Percentiles rank a stretch among this genome's conserved stretches.
Conservation (phyloP, 2,888 invertebrate genomes). For the Rhaphigaster nebulosa region DNA sequence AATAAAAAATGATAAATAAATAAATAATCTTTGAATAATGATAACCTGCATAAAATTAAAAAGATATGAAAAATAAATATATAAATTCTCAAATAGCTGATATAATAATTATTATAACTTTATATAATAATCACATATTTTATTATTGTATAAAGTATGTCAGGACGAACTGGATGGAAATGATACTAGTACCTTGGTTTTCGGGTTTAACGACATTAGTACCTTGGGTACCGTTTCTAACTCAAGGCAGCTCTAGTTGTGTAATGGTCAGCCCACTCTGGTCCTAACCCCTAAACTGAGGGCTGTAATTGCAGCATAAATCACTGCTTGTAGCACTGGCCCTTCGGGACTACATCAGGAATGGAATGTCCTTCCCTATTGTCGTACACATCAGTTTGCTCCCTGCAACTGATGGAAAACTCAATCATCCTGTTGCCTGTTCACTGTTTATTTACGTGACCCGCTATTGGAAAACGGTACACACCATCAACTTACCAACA, state of each 20-base stretch:
- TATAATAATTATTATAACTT: too few species aligned
- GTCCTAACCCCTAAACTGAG: not conserved
- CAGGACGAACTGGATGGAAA: too few species aligned
- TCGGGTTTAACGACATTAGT: too few species aligned
- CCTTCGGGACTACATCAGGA: not conserved
- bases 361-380: constrained; percentile 1
- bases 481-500: not conserved
- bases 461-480: not conserved
- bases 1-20: too few species aligned
- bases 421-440: not conserved
- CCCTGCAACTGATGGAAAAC: not conserved
- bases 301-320: not conserved
- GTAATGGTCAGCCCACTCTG: not conserved
- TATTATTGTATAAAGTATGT: too few species aligned
- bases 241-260: not conserved
- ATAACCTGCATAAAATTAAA: too few species aligned
- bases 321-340: not conserved
- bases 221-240: not conserved
- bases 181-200: too few species aligned
- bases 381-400: not conserved
- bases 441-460: not conserved
- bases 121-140: too few species aligned
- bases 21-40: too few species aligned
- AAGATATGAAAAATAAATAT: too few species aligned
- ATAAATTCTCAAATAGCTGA: too few species aligned